These are phyloP conservation scores for Corticium candelabrum DNA, from an alignment of 37 sponge, comb jelly and placozoan species.

Conservation along the genomic window DNA sequence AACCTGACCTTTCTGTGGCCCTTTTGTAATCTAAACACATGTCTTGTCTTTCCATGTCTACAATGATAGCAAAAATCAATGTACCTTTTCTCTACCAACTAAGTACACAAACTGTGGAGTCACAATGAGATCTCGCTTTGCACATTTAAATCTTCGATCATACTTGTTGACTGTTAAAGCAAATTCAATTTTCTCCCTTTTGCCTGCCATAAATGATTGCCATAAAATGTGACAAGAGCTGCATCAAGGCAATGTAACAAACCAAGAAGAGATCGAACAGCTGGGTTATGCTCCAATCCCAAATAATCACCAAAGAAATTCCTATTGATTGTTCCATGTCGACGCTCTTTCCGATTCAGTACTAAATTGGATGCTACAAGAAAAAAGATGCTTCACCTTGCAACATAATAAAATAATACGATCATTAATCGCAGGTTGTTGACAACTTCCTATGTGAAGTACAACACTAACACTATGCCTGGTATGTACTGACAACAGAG, in stretches of 20 bases:
- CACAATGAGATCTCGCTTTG: slow-evolving; percentile 70
- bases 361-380: slow-evolving; percentile 83
- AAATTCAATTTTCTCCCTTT: slow-evolving; percentile 90
- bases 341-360: slow-evolving; percentile 86
- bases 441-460: no score
- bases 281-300: slow-evolving; percentile 79
- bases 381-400: neutral
- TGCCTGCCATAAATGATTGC: slow-evolving; percentile 35
- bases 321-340: slow-evolving; percentile 75
- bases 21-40: slow-evolving; percentile 73
- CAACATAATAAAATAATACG: neutral
- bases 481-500: no score
- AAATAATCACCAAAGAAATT: slow-evolving; percentile 97
- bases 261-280: slow-evolving; percentile 78
- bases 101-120: slow-evolving; percentile 68
- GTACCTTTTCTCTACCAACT: slow-evolving; percentile 81
- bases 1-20: slow-evolving; percentile 85
- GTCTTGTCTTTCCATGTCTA: neutral
- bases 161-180: slow-evolving; percentile 86
- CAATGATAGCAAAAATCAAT: neutral
- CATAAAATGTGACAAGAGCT: neutral
- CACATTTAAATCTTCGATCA: slow-evolving; percentile 75
- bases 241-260: neutral
- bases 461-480: no score
- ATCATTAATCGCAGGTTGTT: no score